Percentiles rank a stretch among this genome's conserved stretches.
phyloP scores from a whole-genome alignment of 2,113 vertebrate genomes.

The Tor tambroides region DNA sequence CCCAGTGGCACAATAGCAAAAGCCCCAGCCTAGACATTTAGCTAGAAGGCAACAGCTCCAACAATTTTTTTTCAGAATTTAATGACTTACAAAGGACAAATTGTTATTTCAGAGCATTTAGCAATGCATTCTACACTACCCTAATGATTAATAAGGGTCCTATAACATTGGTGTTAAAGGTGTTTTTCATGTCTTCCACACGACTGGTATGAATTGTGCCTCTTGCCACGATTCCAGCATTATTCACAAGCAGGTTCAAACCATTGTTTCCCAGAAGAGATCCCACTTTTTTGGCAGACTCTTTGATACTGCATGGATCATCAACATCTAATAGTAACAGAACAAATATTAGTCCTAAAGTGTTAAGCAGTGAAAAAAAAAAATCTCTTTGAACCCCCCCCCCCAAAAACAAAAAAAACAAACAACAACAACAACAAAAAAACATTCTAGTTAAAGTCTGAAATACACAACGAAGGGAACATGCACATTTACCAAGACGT shows the following conservation, averaged over 20 bases:
- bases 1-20: not conserved
- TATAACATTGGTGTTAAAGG: conserved; percentile 68
- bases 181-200: conserved; percentile 70
- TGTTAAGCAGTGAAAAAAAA: not conserved
- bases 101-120: no score
- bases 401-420: no score
- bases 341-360: not conserved
- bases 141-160: conserved; percentile 72
- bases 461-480: not conserved
- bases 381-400: not conserved
- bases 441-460: not conserved
- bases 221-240: conserved; percentile 62
- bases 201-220: conserved; percentile 10
- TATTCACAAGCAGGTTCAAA: conserved; percentile 80
- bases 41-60: not conserved
- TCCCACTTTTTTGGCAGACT: conserved; percentile 68
- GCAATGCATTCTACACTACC: conserved; percentile 50
- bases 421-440: no score
- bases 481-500: conserved; percentile 54
- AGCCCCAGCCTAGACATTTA: not conserved
- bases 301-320: conserved; percentile 72
- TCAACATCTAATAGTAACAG: conserved; percentile 60
- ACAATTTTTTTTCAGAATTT: not conserved
- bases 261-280: conserved; percentile 67
- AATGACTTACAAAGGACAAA: no score